Conservation (phyloP, 2,113 vertebrate species). For the Hiodon alosoides region DNA sequence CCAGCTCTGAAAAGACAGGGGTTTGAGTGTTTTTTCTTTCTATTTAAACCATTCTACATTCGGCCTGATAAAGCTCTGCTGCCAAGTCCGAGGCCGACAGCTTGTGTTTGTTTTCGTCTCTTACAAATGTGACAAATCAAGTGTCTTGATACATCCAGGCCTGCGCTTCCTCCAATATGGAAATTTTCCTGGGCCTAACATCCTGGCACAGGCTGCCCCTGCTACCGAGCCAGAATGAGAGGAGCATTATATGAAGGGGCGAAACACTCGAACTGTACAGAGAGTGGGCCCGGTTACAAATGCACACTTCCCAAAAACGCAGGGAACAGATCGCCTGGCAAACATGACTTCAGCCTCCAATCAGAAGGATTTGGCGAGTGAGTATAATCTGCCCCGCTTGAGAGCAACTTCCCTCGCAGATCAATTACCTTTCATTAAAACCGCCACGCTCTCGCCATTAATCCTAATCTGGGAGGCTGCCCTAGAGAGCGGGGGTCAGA, state of each 20-base stretch:
- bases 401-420: conserved; percentile 34
- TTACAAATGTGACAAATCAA: conserved; percentile 33
- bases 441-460: conserved; percentile 29
- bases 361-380: neutral
- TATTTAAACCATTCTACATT: too few species aligned
- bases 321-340: too few species aligned
- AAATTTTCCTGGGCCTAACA: conserved; percentile 9
- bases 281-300: neutral
- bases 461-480: conserved; percentile 52
- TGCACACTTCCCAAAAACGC: neutral
- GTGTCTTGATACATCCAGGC: conserved; percentile 29
- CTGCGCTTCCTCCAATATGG: conserved; percentile 28
- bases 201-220: neutral
- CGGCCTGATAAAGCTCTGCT: too few species aligned
- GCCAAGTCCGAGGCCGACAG: conserved; percentile 10
- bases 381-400: conserved; percentile 11
- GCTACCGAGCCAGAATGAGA: conserved; percentile 9
- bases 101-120: conserved; percentile 45
- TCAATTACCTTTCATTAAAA: conserved; percentile 62
- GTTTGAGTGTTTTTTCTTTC: conserved; percentile 21
- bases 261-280: neutral
- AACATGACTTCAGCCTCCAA: too few species aligned
- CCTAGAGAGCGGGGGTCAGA: neutral
- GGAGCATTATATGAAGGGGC: neutral
- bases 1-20: conserved; percentile 43